Conservation (phyloP, 2,113 vertebrate species). For the Desmodus rotundus region DNA sequence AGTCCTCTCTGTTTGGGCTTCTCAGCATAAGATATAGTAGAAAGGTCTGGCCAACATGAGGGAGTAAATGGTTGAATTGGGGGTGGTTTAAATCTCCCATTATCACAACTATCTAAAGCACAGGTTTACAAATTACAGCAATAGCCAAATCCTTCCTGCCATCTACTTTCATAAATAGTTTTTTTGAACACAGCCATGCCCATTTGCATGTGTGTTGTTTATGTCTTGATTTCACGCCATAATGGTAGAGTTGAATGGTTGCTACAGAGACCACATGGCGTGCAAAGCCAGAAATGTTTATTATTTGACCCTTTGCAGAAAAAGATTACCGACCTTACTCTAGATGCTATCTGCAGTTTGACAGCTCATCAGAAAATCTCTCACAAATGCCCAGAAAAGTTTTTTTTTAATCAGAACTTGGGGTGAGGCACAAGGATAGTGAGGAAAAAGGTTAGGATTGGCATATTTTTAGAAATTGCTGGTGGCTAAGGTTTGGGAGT, state of each 20-base stretch:
- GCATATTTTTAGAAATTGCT: conserved; percentile 40
- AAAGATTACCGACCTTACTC: not conserved
- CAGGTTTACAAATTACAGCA: not conserved
- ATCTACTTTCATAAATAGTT: not conserved
- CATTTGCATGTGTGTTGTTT: not conserved
- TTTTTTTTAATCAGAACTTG: not conserved
- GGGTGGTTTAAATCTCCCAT: not conserved
- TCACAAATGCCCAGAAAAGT: not conserved
- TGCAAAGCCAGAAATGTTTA: not conserved
- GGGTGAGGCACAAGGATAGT: not conserved
- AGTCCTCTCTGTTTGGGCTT: not conserved
- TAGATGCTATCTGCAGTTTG: not conserved
- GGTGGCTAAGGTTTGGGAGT: conserved; percentile 37
- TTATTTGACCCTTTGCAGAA: not conserved
- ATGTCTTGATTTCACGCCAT: not conserved
- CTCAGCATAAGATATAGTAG: not conserved
- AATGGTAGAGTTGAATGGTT: not conserved
- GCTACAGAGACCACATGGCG: not conserved
- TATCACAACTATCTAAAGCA: not conserved
- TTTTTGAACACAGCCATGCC: not conserved
- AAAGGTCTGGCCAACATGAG: not conserved
- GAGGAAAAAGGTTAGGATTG: not conserved
- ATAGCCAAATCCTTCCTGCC: not conserved
- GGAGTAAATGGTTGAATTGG: not conserved
- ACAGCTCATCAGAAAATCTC: not conserved